Percentiles rank a stretch among this genome's conserved stretches.
Conservation (phyloP, 2,888 invertebrate species). For the Mamestra brassicae region DNA sequence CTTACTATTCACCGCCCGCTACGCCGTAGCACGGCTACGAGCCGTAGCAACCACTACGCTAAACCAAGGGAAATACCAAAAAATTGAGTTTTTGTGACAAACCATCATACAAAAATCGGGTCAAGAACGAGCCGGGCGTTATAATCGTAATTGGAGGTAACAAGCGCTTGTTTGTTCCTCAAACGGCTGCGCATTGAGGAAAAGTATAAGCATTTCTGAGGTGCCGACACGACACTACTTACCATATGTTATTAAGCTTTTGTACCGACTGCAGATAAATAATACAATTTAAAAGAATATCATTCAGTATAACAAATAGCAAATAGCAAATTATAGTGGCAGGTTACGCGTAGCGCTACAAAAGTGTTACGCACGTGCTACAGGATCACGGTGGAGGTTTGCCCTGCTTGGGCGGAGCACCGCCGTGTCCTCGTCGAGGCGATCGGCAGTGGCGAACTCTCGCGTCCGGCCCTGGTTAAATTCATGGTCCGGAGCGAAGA, state of each 20-base stretch:
- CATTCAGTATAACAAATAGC: no score
- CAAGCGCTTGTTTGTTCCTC: constrained; percentile 63
- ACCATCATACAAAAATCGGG: constrained; percentile 52
- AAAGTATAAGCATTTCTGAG: constrained; percentile 44
- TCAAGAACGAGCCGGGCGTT: constrained; percentile 62
- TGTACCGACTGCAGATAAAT: constrained; percentile 51
- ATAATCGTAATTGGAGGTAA: constrained; percentile 62
- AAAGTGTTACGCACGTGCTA: constrained; percentile 14
- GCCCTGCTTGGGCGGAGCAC: no score
- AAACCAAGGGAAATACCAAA: constrained; percentile 48
- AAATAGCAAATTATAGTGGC: neutral
- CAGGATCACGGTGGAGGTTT: neutral
- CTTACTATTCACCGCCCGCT: constrained; percentile 2
- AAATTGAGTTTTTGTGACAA: constrained; percentile 55
- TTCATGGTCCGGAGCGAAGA: no score
- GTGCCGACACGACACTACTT: constrained; percentile 56
- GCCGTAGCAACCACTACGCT: constrained; percentile 51
- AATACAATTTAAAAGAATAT: neutral
- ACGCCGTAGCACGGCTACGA: constrained; percentile 61
- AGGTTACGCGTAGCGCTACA: constrained; percentile 7
- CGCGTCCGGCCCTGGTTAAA: no score
- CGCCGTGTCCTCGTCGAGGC: no score
- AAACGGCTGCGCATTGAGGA: constrained; percentile 43
- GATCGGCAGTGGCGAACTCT: no score
- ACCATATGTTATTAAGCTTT: constrained; percentile 37